These are phyloP conservation scores for Colletes latitarsis DNA, from an alignment of 1,140 invertebrate genomes.

Conservation along the genomic window DNA sequence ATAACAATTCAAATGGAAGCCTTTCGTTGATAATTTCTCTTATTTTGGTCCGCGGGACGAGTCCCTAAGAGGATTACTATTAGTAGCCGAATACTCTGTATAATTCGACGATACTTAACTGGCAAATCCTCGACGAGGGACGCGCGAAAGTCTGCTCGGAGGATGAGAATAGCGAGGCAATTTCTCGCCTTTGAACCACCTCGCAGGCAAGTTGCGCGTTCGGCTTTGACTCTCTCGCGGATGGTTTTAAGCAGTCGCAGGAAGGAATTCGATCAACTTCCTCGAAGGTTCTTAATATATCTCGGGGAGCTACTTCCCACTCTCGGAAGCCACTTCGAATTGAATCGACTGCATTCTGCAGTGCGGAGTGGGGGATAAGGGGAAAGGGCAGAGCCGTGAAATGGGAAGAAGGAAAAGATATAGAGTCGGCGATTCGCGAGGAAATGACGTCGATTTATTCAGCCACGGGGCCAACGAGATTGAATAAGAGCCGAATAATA, in stretches of 20 bases:
- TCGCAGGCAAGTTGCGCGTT: background rate
- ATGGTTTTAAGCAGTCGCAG: slow-evolving; percentile 45
- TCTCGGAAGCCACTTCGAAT: slow-evolving; percentile 47
- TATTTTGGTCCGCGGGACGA: no score
- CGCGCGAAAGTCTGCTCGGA: no score
- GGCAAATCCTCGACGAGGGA: no score
- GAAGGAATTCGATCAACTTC: slow-evolving; percentile 36
- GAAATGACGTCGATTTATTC: slow-evolving; percentile 63
- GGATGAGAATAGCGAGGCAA: no score
- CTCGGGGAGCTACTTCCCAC: slow-evolving; percentile 38
- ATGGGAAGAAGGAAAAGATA: slow-evolving; percentile 53
- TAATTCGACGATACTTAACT: no score
- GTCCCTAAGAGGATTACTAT: no score
- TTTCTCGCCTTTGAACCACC: background rate
- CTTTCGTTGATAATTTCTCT: no score
- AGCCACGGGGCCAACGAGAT: slow-evolving; percentile 56
- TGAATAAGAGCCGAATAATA: slow-evolving; percentile 62
- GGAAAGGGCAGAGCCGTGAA: slow-evolving; percentile 23
- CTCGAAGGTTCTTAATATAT: slow-evolving; percentile 56
- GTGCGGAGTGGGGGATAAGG: background rate
- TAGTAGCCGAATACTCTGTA: no score
- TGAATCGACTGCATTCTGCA: slow-evolving; percentile 60
- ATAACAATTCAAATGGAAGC: no score
- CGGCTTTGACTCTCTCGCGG: slow-evolving; percentile 29
- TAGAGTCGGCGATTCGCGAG: slow-evolving; percentile 56